Percentiles rank a stretch among this genome's conserved stretches.
Conservation (phyloP, 92 coral and sea anemone species). For the Actinostola sp. region DNA sequence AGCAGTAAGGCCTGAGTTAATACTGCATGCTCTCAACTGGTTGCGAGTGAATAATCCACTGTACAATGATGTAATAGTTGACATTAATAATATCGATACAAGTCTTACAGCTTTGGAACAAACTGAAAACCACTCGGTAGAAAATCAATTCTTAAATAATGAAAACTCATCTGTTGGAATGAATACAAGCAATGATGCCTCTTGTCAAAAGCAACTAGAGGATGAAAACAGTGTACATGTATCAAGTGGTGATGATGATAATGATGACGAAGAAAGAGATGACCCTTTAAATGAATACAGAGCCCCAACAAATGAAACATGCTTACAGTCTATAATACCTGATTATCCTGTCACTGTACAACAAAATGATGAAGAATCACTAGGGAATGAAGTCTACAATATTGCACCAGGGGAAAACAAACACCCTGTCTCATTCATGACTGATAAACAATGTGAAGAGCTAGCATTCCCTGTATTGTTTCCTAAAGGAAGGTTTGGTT, state of each 20-base stretch:
- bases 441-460: conserved; percentile 67
- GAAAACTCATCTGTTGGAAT: neutral
- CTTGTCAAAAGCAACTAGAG: conserved; percentile 3
- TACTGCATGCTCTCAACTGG: conserved; percentile 48
- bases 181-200: neutral
- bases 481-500: conserved; percentile 68
- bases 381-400: conserved; percentile 62
- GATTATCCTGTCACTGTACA: conserved; percentile 46
- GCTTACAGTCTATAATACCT: conserved; percentile 63
- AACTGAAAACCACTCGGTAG: neutral
- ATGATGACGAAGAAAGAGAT: conserved; percentile 47
- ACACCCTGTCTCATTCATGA: conserved; percentile 62
- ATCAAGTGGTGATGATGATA: conserved; percentile 3
- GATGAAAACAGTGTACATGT: too few species aligned
- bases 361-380: conserved; percentile 17
- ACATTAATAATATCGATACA: conserved; percentile 41
- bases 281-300: conserved; percentile 62
- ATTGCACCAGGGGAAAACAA: conserved; percentile 51
- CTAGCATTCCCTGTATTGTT: conserved; percentile 73
- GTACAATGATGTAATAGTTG: conserved; percentile 31
- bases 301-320: conserved; percentile 55
- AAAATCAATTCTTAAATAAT: neutral
- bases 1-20: conserved; percentile 58
- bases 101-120: conserved; percentile 21
- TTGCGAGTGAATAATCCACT: conserved; percentile 37